Conservation (phyloP, 1,140 invertebrate genomes). For the Phocides pigmalion region DNA sequence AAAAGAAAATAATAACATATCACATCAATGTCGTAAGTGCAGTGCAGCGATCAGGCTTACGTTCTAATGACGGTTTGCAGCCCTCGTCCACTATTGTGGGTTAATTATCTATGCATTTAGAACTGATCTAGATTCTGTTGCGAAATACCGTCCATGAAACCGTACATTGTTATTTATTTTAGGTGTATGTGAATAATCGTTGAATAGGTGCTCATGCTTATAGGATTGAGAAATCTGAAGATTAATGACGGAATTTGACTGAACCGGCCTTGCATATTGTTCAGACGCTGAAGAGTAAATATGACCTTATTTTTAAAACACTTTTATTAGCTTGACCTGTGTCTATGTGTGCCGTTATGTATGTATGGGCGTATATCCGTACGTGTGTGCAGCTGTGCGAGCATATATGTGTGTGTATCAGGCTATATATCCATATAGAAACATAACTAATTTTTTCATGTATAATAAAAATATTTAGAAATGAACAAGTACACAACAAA, state of each 20-base stretch:
- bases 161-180: constrained; percentile 18
- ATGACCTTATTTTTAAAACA: too few species aligned
- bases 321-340: too few species aligned
- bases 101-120: constrained; percentile 26
- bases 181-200: constrained; percentile 9
- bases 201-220: constrained; percentile 16
- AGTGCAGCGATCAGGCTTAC: constrained; percentile 12
- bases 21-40: constrained; percentile 8
- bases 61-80: constrained; percentile 20
- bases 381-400: too few species aligned
- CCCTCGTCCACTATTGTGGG: constrained; percentile 19
- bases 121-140: constrained; percentile 19
- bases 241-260: not conserved
- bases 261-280: not conserved
- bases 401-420: too few species aligned
- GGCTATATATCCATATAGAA: too few species aligned
- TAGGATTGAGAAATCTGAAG: constrained; percentile 3
- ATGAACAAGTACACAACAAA: too few species aligned
- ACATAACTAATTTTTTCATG: too few species aligned
- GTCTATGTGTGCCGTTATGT: too few species aligned
- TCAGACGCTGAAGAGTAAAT: not conserved
- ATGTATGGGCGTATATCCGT: too few species aligned
- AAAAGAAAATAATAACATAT: constrained; percentile 20
- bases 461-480: too few species aligned
- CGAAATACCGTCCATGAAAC: constrained; percentile 10